These are phyloP conservation scores for Gasteruption jaculator DNA, from an alignment of 2,888 invertebrate species.

Conservation along the genomic window DNA sequence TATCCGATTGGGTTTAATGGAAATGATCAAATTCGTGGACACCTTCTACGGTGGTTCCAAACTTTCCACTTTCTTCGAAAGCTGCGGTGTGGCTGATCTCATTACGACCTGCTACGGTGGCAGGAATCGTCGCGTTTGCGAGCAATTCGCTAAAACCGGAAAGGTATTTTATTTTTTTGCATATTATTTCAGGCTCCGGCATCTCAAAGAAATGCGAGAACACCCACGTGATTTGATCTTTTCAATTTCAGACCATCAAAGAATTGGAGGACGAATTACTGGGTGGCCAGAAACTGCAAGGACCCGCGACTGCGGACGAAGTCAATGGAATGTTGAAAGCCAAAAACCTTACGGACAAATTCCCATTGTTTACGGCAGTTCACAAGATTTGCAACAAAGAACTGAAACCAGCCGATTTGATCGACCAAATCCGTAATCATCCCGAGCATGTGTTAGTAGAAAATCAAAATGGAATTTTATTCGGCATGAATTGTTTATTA, in stretches of 20 bases:
- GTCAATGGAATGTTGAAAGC: slow-evolving; percentile 90
- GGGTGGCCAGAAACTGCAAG: slow-evolving; percentile 97
- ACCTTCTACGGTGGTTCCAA: slow-evolving; percentile 56
- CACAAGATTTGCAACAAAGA: slow-evolving; percentile 88
- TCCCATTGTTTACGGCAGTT: slow-evolving; percentile 94
- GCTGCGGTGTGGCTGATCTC: slow-evolving; percentile 69
- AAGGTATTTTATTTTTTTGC: slow-evolving; percentile 45
- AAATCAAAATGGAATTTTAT: slow-evolving; percentile 5
- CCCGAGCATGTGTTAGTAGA: slow-evolving; percentile 91
- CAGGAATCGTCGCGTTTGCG: slow-evolving; percentile 61
- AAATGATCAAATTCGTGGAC: slow-evolving; percentile 63
- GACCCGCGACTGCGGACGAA: slow-evolving; percentile 95
- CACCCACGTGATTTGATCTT: no score
- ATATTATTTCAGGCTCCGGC: background rate
- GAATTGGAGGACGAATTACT: slow-evolving; percentile 91
- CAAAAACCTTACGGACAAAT: slow-evolving; percentile 84
- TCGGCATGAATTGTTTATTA: slow-evolving; percentile 6
- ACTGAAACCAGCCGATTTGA: slow-evolving; percentile 74
- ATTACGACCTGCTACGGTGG: slow-evolving; percentile 69
- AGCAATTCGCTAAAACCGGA: slow-evolving; percentile 59
- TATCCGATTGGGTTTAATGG: slow-evolving; percentile 66
- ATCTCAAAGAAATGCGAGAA: slow-evolving; percentile 1
- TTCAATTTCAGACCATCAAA: slow-evolving; percentile 63
- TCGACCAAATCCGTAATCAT: slow-evolving; percentile 89
- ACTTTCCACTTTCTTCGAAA: slow-evolving; percentile 63